Conservation (phyloP, 2,888 invertebrate species). For the Nomada hirtipes region DNA sequence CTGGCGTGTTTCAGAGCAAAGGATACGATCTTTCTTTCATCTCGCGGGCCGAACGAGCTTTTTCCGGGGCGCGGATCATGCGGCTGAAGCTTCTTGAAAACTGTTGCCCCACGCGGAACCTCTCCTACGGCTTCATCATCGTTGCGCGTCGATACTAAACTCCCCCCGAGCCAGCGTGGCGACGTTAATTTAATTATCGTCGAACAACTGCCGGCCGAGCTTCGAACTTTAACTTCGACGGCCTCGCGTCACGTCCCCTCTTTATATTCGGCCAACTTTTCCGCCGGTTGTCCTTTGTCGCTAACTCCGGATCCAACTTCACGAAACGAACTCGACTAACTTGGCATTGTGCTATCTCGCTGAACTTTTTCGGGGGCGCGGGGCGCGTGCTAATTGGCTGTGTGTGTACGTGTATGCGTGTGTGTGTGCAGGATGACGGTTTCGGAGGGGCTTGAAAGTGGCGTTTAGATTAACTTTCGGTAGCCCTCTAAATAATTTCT, state of each 20-base stretch:
- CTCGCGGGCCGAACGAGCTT: not conserved
- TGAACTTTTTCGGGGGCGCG: constrained; percentile 16
- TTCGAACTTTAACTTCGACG: constrained; percentile 50
- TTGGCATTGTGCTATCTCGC: constrained; percentile 16
- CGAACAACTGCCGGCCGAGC: constrained; percentile 55
- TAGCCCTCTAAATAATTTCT: not conserved
- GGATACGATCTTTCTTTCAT: not conserved
- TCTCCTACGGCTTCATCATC: constrained; percentile 64
- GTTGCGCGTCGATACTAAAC: constrained; percentile 59
- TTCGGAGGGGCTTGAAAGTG: not conserved
- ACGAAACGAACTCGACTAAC: constrained; percentile 4
- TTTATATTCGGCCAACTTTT: constrained; percentile 49
- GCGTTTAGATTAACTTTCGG: not conserved
- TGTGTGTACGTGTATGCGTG: not conserved
- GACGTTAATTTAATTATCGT: constrained; percentile 72
- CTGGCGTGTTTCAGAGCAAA: not conserved
- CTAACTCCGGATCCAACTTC: not conserved
- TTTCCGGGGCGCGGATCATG: constrained; percentile 1
- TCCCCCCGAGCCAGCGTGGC: constrained; percentile 11
- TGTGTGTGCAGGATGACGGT: not conserved
- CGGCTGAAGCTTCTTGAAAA: constrained; percentile 22
- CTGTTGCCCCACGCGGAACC: constrained; percentile 40
- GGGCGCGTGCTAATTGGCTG: constrained; percentile 28
- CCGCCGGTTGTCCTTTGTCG: constrained; percentile 36
- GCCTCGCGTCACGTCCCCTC: constrained; percentile 46